phyloP scores from a whole-genome alignment of 2,797 vertebrate species.

The Paguma larvata region DNA sequence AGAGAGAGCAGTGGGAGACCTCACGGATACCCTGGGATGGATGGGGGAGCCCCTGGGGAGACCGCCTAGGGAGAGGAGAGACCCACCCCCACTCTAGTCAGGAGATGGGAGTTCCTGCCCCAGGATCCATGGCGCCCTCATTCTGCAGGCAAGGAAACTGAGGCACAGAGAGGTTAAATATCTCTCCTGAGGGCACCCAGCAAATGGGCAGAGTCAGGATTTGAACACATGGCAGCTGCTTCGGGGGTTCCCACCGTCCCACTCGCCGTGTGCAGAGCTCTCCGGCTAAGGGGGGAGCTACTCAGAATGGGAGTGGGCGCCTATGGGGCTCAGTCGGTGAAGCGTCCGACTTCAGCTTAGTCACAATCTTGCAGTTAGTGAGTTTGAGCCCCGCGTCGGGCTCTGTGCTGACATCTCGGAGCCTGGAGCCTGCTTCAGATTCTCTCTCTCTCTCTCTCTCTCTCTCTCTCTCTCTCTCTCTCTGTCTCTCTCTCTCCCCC shows the following conservation, averaged over 20 bases:
- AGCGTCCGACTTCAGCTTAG: too few species aligned
- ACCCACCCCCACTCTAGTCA: not conserved
- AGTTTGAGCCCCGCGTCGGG: too few species aligned
- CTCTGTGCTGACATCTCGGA: too few species aligned
- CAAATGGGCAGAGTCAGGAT: not conserved
- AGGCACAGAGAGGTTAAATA: not conserved
- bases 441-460: too few species aligned
- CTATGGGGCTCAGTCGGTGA: too few species aligned
- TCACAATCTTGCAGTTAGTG: too few species aligned
- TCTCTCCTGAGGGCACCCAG: not conserved
- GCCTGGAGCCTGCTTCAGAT: too few species aligned
- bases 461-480: too few species aligned
- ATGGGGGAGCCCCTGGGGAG: not conserved
- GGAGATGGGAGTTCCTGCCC: not conserved
- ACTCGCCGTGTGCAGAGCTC: not conserved
- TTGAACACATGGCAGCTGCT: not conserved
- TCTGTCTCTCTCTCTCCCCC: too few species aligned
- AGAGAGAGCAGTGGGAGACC: not conserved
- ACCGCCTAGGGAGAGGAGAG: not conserved
- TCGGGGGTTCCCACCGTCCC: not conserved
- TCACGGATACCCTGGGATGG: not conserved
- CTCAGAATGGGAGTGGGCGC: not conserved
- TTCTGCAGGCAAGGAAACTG: not conserved
- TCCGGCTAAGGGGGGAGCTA: rapidly evolving
- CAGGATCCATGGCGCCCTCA: not conserved